A percentile compares a stretch with the other conserved stretches of the same genome.
phyloP scores from a whole-genome alignment of 2,113 vertebrate species.

The Aegotheles bennettii region DNA sequence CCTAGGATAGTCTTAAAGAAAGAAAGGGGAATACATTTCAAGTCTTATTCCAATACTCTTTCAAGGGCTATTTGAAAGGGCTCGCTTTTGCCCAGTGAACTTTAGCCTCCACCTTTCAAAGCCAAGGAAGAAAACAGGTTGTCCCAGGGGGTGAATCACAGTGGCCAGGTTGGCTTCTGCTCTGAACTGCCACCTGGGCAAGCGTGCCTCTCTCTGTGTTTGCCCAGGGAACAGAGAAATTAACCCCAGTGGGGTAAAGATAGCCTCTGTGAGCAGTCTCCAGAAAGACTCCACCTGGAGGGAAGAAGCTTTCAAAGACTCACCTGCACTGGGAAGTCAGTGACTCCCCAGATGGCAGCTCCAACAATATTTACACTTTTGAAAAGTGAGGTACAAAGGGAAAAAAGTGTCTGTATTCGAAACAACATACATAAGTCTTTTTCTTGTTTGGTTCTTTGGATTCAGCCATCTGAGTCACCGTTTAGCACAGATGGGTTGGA shows the following conservation, averaged over 20 bases:
- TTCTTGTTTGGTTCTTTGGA: not conserved
- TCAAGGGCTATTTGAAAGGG: not conserved
- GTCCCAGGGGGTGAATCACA: not conserved
- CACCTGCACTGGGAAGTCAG: not conserved
- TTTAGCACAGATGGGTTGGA: accelerated
- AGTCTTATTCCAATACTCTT: not conserved
- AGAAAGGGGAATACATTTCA: not conserved
- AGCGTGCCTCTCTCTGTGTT: not conserved
- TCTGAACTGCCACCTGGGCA: not conserved
- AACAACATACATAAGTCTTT: not conserved
- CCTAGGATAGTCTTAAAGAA: not conserved
- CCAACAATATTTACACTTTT: not conserved
- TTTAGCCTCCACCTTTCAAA: not conserved
- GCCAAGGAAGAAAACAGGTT: not conserved
- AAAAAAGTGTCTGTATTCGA: not conserved
- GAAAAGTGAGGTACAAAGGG: not conserved
- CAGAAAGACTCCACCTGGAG: not conserved
- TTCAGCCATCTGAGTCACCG: not conserved
- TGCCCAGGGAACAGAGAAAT: not conserved
- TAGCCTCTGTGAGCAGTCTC: not conserved
- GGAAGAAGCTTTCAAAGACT: not conserved
- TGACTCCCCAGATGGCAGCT: not conserved
- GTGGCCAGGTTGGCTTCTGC: not conserved
- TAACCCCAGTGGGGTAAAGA: not conserved
- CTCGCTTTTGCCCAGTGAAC: not conserved